Evolutionary conservation across 2,797 vertebrate species (phyloP), one percentile per base, ranked within the genome.

Genomic region (Furcifer pardalis): DNA sequence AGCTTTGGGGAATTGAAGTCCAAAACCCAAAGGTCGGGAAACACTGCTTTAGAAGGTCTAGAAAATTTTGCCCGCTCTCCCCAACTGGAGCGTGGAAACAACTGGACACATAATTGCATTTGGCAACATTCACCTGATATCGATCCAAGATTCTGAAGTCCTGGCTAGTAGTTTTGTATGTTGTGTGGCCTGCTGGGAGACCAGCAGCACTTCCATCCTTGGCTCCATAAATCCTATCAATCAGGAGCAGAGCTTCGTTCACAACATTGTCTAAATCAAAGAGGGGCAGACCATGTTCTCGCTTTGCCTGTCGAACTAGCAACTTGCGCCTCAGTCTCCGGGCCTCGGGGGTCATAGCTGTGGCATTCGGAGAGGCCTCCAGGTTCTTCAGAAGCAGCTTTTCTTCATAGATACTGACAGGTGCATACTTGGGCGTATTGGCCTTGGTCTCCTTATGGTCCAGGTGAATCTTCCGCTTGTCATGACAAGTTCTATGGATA

Each of bases 101-200:
- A 62, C 25, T 71, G 77, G 19, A 87, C 87, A 84, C 89, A 13
- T 60, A n/a, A 3, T 52, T 63, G 60, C 4, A 10, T 63, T 32
- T 68, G 4, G 10, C 73, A 85, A 69, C 3, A 68, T 92, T 90
- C 81, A 99, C 98, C 97, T 99, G 98, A 92, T 98, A 99, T 44
- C 98, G 97, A 90, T 99, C 98, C 7, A 99, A 96, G 71, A 99
- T 97, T 15, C 98, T 95, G 86, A 97, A 97, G 89, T 99, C 98
- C 86, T 97, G 97, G 91, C 97, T 97, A 89, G 95, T 97, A 78
- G 97, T 97, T 85, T 96, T 96, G 91, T 97, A 98, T 0, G 94
- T 97, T 32, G 95, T 94, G 30, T 93, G 94, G 19, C 92, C 90
- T 60, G 59, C 49, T 7, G 92, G 88, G 44, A 94, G 93, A 79